Conservation (phyloP, 2,888 invertebrate species). For the Octonoba sinensis region DNA sequence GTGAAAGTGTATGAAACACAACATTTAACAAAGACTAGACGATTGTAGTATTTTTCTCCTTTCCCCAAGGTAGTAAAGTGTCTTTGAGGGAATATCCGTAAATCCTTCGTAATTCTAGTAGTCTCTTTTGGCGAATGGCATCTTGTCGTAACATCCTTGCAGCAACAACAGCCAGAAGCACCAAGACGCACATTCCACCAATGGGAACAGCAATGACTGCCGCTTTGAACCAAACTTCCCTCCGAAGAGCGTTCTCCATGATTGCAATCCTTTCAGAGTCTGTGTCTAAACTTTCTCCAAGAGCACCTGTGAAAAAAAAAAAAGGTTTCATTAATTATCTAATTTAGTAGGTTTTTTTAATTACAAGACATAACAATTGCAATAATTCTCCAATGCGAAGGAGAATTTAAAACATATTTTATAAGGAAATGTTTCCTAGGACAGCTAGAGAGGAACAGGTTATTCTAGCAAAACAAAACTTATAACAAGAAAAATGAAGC, state of each 20-base stretch:
- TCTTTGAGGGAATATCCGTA: slow-evolving; percentile 23
- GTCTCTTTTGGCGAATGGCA: slow-evolving; percentile 65
- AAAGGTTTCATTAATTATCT: neutral
- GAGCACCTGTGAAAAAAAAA: slow-evolving; percentile 11
- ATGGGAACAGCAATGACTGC: slow-evolving; percentile 89
- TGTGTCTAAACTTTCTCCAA: slow-evolving; percentile 3
- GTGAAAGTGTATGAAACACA: neutral
- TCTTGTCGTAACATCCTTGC: slow-evolving; percentile 78
- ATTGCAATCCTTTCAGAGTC: slow-evolving; percentile 24
- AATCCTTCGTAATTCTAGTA: slow-evolving; percentile 64
- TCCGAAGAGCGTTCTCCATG: slow-evolving; percentile 45
- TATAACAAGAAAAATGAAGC: too few relatives aligned
- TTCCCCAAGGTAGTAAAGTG: slow-evolving; percentile 32
- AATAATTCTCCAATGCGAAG: neutral
- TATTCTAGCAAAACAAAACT: too few relatives aligned
- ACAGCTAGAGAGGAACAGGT: neutral
- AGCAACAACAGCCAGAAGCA: slow-evolving; percentile 82
- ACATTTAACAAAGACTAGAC: slow-evolving; percentile 41
- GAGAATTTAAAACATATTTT: neutral
- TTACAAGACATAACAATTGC: too few relatives aligned
- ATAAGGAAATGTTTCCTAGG: neutral
- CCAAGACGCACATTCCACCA: slow-evolving; percentile 84
- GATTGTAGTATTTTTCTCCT: slow-evolving; percentile 46
- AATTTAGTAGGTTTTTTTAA: neutral
- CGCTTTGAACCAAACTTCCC: slow-evolving; percentile 86